Base-by-base conservation (phyloP, 2,888 invertebrate genomes). In the Drosophila conformis region DNA sequence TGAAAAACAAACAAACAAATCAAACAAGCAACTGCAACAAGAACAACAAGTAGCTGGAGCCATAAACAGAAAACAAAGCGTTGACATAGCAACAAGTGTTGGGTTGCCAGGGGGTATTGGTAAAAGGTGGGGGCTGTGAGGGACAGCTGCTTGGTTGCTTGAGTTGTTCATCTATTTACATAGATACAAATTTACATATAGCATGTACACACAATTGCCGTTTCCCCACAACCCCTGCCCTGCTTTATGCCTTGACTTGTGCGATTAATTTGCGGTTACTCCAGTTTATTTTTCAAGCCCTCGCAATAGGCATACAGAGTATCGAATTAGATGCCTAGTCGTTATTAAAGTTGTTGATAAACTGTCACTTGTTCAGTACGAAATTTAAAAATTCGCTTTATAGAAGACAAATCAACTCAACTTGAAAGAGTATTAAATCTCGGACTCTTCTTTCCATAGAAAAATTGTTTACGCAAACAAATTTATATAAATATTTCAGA, bases 81-180 rank as follows among this genome's bases (percentile, higher is more conserved):
- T 86, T 90, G 89, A 75, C 87, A 90, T 90, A 78, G 87, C 90
- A 87, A 87, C 87, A 90, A 90, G 87, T 87, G 82, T 73, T 69
- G 78, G 59, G 40, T 40, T 38, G 40, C 8, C 27, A 13, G 8
- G 56, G 21, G 25, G 11, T 52, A 18, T 11, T 31, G 31, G 42
- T 8, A 35, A 53, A 29, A 25, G 53, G 10, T 11, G 36, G n/a
- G 31, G 31, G 11, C 27, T 42, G 33, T 0, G 35, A 18, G 29
- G 31, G 31, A 2, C 18, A 4, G 60, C 57, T 73, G 59, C n/a
- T 46, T 53, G 48, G 11, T 46, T 40, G 52, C 29, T 21, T 38
- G 11, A 11, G 46, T 38, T 53, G 29, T 40, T 10, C 31, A 33
- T 70, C 51, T 46, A 35, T 61, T 36, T 38, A 6, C 38, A 53